Base-by-base conservation (phyloP, 2,888 invertebrate species). In the Ceraclea dissimilis region DNA sequence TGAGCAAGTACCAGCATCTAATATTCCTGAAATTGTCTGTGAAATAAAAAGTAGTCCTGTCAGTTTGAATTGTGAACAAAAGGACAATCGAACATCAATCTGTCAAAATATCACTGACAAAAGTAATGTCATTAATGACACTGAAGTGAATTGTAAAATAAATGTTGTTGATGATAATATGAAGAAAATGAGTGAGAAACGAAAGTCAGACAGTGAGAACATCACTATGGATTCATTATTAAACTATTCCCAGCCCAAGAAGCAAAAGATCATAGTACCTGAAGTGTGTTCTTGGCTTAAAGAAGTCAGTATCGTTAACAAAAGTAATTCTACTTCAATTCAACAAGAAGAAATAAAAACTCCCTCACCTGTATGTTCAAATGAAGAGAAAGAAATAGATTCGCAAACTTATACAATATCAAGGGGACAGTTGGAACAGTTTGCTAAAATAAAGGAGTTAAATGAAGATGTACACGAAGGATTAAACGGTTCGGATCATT, bases 121-220 rank as follows among this genome's bases (percentile, higher is more conserved):
- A 26, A 26, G 10, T 10, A 26, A 26, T 26, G 10, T 26, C 26
- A 6, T 10, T 6, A 26, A 10, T 26, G 26, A 6, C 26, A 26
- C 26, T 6, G 26, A 26, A 26, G 10, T 6, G 10, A 39, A 39
- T 16, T 2, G 2, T 8, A 16, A 39, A 4, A 39, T 16, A 8
- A 13, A 39, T 8, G 13, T 39, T 2, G 16, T 13, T 2, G 39
- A 39, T 4, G 39, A n/a, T 13, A 13, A 16, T 39, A 39, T 39
- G 39, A 39, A 13, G 13, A 39, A 39, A 13, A 16, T 20, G 2
- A 13, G 50, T 11, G 39, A 53, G 8, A 57, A 57, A 43, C 33
- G 57, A 34, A 57, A 53, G 47, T 54, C 57, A 44, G 57, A 54
- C 34, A n/a, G n/a, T n/a, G n/a, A n/a, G n/a, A 33, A 39, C 39